Evolutionary conservation across 2,797 vertebrate species (phyloP).

Genomic region (Eulemur albifrons): DNA sequence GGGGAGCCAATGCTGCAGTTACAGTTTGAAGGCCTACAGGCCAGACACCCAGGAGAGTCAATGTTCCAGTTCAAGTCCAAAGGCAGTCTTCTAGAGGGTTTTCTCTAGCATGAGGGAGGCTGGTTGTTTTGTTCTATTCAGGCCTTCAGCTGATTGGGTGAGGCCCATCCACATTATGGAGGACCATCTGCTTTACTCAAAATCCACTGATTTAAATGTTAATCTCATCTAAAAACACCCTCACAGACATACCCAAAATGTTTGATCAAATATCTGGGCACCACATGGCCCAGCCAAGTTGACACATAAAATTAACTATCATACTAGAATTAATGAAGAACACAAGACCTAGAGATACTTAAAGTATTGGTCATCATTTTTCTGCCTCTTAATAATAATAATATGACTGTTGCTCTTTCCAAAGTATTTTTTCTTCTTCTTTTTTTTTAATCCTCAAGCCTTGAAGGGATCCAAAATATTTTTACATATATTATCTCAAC

Average conservation of each 20-base stretch:
- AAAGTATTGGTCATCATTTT: neutral
- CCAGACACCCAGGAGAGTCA: neutral
- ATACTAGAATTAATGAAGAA: neutral
- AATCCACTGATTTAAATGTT: neutral
- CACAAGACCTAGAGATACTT: neutral
- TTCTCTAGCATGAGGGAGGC: neutral
- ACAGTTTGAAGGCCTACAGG: neutral
- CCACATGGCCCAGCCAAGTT: neutral
- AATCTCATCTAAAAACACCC: neutral
- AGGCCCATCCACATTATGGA: neutral
- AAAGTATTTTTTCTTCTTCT: neutral
- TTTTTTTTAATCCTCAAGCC: too few relatives aligned
- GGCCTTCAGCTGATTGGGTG: neutral
- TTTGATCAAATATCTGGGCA: slow-evolving; percentile 17
- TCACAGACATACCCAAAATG: neutral
- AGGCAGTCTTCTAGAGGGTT: neutral
- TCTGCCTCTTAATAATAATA: neutral
- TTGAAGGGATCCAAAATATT: neutral
- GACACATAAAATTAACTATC: neutral
- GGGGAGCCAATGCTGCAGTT: neutral
- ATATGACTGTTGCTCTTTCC: neutral
- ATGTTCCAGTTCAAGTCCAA: neutral
- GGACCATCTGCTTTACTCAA: neutral
- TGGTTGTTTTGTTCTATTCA: neutral
- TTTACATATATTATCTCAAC: neutral